Evolutionary conservation across 2,797 vertebrate species (phyloP).

Genomic region (Sandelia bainsii): DNA sequence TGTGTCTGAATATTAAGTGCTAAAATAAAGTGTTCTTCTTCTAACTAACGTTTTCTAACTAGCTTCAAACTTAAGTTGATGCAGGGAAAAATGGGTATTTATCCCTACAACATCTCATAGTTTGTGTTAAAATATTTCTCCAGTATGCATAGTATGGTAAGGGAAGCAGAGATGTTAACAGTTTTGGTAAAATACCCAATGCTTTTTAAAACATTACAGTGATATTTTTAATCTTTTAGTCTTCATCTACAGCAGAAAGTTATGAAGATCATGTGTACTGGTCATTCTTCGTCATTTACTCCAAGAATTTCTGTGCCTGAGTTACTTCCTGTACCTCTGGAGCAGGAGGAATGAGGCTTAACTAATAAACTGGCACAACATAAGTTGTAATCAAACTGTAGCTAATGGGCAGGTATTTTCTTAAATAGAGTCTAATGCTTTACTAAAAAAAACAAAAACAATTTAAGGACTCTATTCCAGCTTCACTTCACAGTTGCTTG

Average conservation of each 20-base stretch:
- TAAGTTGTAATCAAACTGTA: not conserved
- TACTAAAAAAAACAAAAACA: not conserved
- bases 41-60: not conserved
- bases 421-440: conserved; percentile 1
- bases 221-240: too few species aligned
- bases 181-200: too few species aligned
- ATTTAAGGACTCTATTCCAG: not conserved
- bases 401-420: conserved; percentile 6
- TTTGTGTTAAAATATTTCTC: too few species aligned
- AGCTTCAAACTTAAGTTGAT: not conserved
- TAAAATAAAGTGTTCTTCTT: not conserved
- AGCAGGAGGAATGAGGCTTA: not conserved
- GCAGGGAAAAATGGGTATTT: not conserved
- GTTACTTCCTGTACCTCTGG: not conserved
- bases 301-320: not conserved
- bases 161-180: too few species aligned
- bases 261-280: too few species aligned
- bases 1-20: conserved; percentile 1
- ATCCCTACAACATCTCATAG: not conserved
- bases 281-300: too few species aligned
- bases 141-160: too few species aligned
- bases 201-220: too few species aligned
- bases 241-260: too few species aligned
- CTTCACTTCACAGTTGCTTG: not conserved
- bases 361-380: not conserved